A percentile compares a stretch with the other conserved stretches of the same genome.
phyloP scores from a whole-genome alignment of 2,888 invertebrate species.

The Thysanoteuthis rhombus region DNA sequence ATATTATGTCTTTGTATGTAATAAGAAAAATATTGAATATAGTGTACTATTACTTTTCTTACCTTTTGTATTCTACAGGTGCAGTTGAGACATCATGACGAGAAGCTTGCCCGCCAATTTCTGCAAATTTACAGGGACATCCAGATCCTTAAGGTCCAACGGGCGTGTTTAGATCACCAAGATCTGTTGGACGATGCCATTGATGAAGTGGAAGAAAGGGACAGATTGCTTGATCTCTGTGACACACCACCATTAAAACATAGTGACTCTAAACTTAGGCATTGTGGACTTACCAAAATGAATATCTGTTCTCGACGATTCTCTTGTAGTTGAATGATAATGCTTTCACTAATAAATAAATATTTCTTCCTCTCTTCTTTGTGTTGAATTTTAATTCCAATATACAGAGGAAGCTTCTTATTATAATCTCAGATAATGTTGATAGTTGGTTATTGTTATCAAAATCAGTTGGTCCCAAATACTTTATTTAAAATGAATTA shows the following conservation, averaged over 20 bases:
- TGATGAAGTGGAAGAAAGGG: conserved; percentile 28
- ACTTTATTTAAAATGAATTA: no score
- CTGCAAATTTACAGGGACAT: conserved; percentile 27
- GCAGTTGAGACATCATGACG: conserved; percentile 23
- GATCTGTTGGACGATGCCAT: conserved; percentile 22
- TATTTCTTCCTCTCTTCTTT: neutral
- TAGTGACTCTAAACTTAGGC: neutral
- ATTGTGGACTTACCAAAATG: conserved; percentile 29
- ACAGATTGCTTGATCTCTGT: conserved; percentile 15
- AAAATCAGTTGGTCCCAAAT: no score
- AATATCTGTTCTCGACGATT: conserved; percentile 29
- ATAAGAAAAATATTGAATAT: neutral
- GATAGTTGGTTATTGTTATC: no score
- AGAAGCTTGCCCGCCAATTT: conserved; percentile 24
- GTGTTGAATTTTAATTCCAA: neutral
- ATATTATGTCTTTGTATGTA: no score
- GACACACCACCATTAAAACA: conserved; percentile 13
- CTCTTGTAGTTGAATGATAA: conserved; percentile 18
- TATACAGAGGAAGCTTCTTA: no score
- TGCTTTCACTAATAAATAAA: neutral
- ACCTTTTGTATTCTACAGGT: neutral
- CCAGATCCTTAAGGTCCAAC: conserved; percentile 30
- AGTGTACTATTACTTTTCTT: neutral
- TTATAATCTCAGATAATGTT: no score
- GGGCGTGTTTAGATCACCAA: conserved; percentile 15